A percentile compares a stretch with the other conserved stretches of the same genome.
Evolutionary conservation across 2,888 invertebrate species (phyloP).

Genomic region (Apomyelois bistriatella): DNA sequence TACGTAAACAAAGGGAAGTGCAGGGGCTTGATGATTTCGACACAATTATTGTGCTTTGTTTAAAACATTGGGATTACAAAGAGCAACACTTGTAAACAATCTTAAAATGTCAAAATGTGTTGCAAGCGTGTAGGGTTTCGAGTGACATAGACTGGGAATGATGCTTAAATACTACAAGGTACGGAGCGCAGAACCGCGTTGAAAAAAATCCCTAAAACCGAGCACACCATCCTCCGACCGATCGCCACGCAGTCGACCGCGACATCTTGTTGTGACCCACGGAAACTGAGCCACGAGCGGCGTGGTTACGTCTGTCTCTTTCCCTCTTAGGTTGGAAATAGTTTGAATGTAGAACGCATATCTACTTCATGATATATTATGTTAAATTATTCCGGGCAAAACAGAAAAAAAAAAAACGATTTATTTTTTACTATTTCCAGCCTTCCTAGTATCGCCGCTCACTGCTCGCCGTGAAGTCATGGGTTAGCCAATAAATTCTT

Average conservation of each 20-base stretch:
- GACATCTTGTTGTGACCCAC: constrained; percentile 15
- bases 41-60: constrained; percentile 4
- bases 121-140: constrained; percentile 13
- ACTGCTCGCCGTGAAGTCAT: neutral
- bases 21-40: constrained; percentile 3
- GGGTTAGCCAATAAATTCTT: constrained; percentile 31
- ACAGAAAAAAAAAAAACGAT: neutral
- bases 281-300: constrained; percentile 25
- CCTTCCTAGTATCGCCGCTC: neutral
- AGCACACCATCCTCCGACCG: constrained; percentile 78
- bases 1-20: neutral
- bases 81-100: constrained; percentile 1
- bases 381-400: too few species aligned
- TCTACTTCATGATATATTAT: too few species aligned
- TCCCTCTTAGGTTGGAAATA: constrained; percentile 24
- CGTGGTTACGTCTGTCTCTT: constrained; percentile 21
- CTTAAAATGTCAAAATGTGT: constrained; percentile 10
- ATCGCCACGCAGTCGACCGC: constrained; percentile 51
- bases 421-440: neutral
- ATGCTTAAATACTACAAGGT: constrained; percentile 3
- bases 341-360: neutral
- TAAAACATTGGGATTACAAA: neutral
- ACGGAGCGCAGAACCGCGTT: constrained; percentile 42
- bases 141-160: constrained; percentile 8
- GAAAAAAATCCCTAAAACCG: constrained; percentile 42